phyloP scores from a whole-genome alignment of 2,113 vertebrate species.

The Tichodroma muraria region DNA sequence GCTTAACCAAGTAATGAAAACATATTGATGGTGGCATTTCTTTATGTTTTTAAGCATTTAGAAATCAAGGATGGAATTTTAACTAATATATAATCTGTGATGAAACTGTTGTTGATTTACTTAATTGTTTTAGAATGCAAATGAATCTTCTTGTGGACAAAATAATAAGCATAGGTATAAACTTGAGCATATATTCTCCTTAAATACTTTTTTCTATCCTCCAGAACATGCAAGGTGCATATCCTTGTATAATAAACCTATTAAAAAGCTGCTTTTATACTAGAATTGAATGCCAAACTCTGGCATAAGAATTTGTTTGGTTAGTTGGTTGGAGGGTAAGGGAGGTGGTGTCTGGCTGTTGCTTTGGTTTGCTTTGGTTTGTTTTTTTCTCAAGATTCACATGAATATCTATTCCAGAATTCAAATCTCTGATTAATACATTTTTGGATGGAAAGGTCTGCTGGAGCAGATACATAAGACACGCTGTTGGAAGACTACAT shows the following conservation, averaged over 20 bases:
- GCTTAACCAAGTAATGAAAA: background rate
- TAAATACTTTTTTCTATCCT: background rate
- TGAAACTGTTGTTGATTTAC: background rate
- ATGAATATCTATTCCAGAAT: background rate
- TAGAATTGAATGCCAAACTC: background rate
- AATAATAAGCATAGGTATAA: background rate
- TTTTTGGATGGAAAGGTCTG: background rate
- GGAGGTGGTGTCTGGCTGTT: background rate
- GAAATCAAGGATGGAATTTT: background rate
- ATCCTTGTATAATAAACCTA: background rate
- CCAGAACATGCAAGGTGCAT: background rate
- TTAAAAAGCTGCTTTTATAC: background rate
- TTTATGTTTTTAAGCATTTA: background rate
- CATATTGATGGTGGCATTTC: background rate
- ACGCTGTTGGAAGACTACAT: background rate
- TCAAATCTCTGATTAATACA: background rate
- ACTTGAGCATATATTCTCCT: background rate
- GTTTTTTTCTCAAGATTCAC: background rate
- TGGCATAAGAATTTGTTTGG: background rate
- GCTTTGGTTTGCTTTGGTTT: background rate
- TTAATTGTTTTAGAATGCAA: background rate
- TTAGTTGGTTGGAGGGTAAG: background rate
- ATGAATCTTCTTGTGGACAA: background rate
- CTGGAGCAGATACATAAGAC: accelerated
- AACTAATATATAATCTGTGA: background rate